These are phyloP conservation scores for Bombus vancouverensis DNA, from an alignment of 1,140 invertebrate genomes.

Conservation along the genomic window DNA sequence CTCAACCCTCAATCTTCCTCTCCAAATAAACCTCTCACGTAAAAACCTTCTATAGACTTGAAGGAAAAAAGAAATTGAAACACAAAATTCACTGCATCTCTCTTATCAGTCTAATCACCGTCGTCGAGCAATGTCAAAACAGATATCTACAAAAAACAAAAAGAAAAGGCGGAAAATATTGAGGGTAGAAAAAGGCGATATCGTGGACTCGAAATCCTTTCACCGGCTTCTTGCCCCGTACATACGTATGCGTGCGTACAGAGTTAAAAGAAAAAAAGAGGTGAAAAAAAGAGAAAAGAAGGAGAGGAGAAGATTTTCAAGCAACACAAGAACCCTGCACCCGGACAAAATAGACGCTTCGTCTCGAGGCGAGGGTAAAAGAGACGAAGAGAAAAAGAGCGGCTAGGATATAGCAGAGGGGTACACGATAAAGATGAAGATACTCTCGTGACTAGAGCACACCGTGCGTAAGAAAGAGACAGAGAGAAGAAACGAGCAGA, in stretches of 20 bases:
- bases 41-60: not conserved
- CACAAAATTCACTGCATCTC: not conserved
- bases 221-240: not conserved
- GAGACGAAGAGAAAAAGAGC: slow-evolving; percentile 45
- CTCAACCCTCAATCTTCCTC: not conserved
- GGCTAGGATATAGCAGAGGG: not conserved
- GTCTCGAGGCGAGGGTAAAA: slow-evolving; percentile 55
- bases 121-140: not conserved
- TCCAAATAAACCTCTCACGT: not conserved
- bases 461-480: not conserved
- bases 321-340: slow-evolving; percentile 57
- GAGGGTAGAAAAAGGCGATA: not conserved
- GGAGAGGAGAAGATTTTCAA: slow-evolving; percentile 32
- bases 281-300: not conserved
- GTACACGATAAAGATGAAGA: slow-evolving; percentile 9
- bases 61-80: not conserved
- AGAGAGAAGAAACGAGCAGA: slow-evolving; percentile 9
- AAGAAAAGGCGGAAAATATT: not conserved
- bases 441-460: not conserved
- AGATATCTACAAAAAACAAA: not conserved
- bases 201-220: slow-evolving; percentile 36
- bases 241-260: not conserved
- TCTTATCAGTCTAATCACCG: not conserved
- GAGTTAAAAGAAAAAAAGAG: too few relatives aligned
- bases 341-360: slow-evolving; percentile 59